Percentiles rank a stretch among this genome's conserved stretches.
These are phyloP conservation scores for Phataginus tricuspis DNA, from an alignment of 2,797 vertebrate genomes.

Conservation along the genomic window DNA sequence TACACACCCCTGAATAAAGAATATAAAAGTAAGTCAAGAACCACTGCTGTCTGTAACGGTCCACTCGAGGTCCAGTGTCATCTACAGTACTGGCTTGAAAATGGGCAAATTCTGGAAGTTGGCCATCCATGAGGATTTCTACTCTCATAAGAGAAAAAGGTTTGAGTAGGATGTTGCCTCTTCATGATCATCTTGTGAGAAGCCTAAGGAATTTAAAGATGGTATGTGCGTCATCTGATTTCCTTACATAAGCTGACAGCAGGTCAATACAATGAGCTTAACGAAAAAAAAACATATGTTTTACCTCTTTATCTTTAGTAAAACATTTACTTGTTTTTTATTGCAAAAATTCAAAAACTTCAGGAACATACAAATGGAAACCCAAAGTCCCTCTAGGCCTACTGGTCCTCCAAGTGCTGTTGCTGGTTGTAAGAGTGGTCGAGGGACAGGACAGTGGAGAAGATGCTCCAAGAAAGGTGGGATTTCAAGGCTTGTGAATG, in stretches of 20 bases:
- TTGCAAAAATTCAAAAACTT: constrained; percentile 42
- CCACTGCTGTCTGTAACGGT: not conserved
- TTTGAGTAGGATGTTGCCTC: not conserved
- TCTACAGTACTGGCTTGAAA: not conserved
- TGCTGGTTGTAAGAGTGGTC: not conserved
- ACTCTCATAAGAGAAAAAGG: not conserved
- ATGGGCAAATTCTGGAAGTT: not conserved
- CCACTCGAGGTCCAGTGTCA: not conserved
- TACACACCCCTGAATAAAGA: not conserved
- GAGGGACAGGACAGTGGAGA: not conserved
- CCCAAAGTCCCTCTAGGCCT: not conserved
- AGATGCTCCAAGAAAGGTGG: not conserved
- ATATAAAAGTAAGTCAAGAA: constrained; percentile 13
- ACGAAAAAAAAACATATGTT: not conserved
- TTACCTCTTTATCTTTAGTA: not conserved
- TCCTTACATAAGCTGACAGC: not conserved
- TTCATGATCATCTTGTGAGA: constrained; percentile 4
- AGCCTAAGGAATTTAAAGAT: not conserved
- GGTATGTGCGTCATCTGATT: not conserved
- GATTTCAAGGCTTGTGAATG: not conserved
- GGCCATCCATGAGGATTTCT: not conserved
- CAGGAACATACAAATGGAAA: constrained; percentile 13
- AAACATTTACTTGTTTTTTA: not conserved
- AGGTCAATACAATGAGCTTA: not conserved
- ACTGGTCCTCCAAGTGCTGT: not conserved